Evolutionary conservation across 1,140 invertebrate genomes (phyloP), one percentile per base, ranked within the genome.

Genomic region (Philotrypesis tridentata): DNA sequence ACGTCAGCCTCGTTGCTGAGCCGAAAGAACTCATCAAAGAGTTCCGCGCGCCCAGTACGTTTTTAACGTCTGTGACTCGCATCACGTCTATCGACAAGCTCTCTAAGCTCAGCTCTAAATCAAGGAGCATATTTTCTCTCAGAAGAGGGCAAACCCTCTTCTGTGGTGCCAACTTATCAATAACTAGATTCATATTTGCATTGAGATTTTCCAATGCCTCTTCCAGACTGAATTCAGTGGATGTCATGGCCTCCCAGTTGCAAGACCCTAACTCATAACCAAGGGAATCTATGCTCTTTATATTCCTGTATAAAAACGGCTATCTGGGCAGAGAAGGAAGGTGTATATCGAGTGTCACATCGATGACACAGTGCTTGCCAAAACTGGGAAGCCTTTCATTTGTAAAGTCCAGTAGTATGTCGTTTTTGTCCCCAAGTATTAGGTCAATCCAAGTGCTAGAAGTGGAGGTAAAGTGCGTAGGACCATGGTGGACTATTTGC

Each of bases 381-480:
- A 43, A 21, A 71, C 31, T 40, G 68, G 23, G 68, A 12, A 71
- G 23, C 4, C 17, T 14, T 71, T 21, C 12, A 7, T 71, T 71
- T 17, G 11, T 5, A 6, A 7, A 11, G 68, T 40, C 31, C 6
- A 40, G 33, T n/a, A 70, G 3, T 0, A 3, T 5, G n/a, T 70
- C 68, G 37, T 70, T 70, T 0, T 70, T 31, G n/a, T 70, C 68
- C 17, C 12, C 17, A 4, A 70, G 31, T n/a, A 70, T 70, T 3
- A 70, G 5, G 68, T 70, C 68, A 40, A 70, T 17, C 68, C 68
- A 70, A 14, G 68, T 70, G n/a, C 14, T 31, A 37, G 33, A 23
- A 5, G 68, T 71, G 8, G 68, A 12, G 5, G 68, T 40, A 21
- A 8, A 21, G 21, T 40, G 68, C 21, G 33, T 37, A 2, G 21